A percentile compares a stretch with the other conserved stretches of the same genome.
These are phyloP conservation scores for Gastrophryne carolinensis DNA, from an alignment of 2,797 vertebrate species.

Conservation along the genomic window DNA sequence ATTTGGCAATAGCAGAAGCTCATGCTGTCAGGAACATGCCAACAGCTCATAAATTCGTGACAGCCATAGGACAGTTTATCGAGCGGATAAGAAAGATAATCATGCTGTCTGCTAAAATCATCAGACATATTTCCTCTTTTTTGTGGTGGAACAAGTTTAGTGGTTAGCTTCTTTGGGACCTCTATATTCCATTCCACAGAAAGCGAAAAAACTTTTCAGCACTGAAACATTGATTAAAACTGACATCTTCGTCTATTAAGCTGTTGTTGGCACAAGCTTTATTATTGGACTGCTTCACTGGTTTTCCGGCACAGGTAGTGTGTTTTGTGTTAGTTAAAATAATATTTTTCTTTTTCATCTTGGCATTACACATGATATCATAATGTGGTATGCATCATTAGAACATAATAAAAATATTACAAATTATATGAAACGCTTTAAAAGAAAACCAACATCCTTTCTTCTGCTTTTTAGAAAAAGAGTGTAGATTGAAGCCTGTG, in stretches of 20 bases:
- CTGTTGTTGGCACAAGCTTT: constrained; percentile 14
- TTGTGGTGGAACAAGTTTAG: constrained; percentile 25
- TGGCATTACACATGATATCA: background rate
- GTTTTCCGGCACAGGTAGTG: constrained; percentile 35
- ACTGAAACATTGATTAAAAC: constrained; percentile 25
- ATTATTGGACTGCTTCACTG: constrained; percentile 4
- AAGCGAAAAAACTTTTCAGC: constrained; percentile 25
- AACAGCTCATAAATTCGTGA: constrained; percentile 43
- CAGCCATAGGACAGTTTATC: constrained; percentile 35
- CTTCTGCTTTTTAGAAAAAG: too few species aligned
- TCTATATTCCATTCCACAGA: constrained; percentile 31
- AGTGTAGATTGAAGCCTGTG: too few species aligned
- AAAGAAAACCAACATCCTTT: too few species aligned
- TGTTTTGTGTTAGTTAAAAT: constrained; percentile 9
- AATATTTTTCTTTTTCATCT: background rate
- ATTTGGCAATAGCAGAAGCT: constrained; percentile 7
- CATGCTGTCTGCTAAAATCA: constrained; percentile 37
- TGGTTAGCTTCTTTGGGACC: constrained; percentile 41
- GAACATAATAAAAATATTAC: background rate
- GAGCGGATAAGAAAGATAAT: constrained; percentile 43
- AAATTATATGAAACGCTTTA: too few species aligned
- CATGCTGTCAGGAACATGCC: constrained; percentile 34
- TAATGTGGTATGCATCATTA: background rate
- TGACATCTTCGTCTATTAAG: constrained; percentile 29
- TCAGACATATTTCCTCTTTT: constrained; percentile 31